Evolutionary conservation across 2,888 invertebrate species (phyloP).

Genomic region (Lasioglossum leucozonium): DNA sequence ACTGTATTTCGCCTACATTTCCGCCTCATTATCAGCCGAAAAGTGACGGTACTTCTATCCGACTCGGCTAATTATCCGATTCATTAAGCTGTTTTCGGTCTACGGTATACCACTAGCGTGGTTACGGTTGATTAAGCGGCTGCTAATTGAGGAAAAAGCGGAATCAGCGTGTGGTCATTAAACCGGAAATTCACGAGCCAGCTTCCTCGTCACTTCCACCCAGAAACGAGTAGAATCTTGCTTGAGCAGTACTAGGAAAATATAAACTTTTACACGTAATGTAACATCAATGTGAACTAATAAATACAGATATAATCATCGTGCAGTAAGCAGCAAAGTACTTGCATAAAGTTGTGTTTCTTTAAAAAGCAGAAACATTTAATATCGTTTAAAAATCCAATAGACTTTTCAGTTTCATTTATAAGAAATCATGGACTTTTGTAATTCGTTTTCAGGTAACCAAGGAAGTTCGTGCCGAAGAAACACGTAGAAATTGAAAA

Average conservation of each 20-base stretch:
- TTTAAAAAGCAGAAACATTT: neutral
- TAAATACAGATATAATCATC: neutral
- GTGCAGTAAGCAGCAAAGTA: neutral
- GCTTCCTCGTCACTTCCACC: constrained; percentile 15
- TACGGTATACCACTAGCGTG: constrained; percentile 18
- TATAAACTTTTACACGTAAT: neutral
- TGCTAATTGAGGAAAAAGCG: constrained; percentile 37
- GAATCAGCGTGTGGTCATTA: constrained; percentile 57
- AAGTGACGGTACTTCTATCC: constrained; percentile 47
- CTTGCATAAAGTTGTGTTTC: neutral
- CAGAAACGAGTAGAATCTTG: constrained; percentile 64
- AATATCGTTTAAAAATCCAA: too few relatives aligned
- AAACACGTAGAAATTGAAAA: neutral
- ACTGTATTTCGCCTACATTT: constrained; percentile 20
- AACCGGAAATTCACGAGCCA: constrained; percentile 54
- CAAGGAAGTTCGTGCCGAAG: neutral
- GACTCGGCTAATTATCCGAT: constrained; percentile 35
- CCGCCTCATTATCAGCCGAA: constrained; percentile 41
- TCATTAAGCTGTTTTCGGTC: constrained; percentile 21
- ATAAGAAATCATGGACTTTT: neutral
- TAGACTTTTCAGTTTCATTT: too few relatives aligned
- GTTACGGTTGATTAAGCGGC: constrained; percentile 58
- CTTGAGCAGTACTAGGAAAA: neutral
- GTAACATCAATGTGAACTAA: neutral
- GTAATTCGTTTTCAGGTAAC: neutral